These are phyloP conservation scores for Drosophila dunni DNA, from an alignment of 1,140 invertebrate genomes.

Conservation along the genomic window DNA sequence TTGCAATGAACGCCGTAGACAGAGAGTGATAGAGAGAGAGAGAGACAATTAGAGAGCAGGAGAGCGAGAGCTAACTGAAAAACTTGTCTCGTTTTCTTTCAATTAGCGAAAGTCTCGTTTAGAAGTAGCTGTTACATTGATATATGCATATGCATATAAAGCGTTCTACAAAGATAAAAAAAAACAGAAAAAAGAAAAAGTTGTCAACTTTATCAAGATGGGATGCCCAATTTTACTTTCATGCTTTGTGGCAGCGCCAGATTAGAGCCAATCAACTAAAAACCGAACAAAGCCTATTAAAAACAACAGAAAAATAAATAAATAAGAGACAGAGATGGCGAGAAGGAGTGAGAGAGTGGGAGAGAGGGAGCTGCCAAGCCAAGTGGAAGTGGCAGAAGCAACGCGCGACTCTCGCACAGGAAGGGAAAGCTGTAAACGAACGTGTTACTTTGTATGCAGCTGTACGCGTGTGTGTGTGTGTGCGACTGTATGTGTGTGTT, in stretches of 20 bases:
- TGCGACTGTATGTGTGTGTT: constrained; percentile 30
- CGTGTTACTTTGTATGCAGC: constrained; percentile 43
- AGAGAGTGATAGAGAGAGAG: constrained; percentile 23
- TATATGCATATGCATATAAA: constrained; percentile 63
- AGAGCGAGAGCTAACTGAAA: constrained; percentile 29
- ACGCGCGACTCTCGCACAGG: constrained; percentile 64
- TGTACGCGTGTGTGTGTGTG: constrained; percentile 24
- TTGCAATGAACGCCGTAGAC: constrained; percentile 55
- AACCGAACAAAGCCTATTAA: constrained; percentile 63
- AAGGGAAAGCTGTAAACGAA: constrained; percentile 73
- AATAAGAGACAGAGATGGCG: neutral
- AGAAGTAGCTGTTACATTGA: constrained; percentile 44
- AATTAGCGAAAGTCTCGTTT: constrained; percentile 76
- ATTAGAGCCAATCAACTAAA: constrained; percentile 40
- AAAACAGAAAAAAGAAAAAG: constrained; percentile 72
- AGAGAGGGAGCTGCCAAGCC: constrained; percentile 25
- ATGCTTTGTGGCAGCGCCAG: constrained; percentile 47
- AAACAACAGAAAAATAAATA: constrained; percentile 33
- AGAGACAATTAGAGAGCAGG: constrained; percentile 40
- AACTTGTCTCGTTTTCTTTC: constrained; percentile 57
- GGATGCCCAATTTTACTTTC: constrained; percentile 72
- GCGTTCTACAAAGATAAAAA: constrained; percentile 68
- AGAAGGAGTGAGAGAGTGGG: no score
- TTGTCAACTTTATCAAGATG: constrained; percentile 61
- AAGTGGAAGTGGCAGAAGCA: constrained; percentile 49